A percentile compares a stretch with the other conserved stretches of the same genome.
Evolutionary conservation across 2,113 vertebrate genomes (phyloP).

Genomic region (Erythrolamprus reginae): DNA sequence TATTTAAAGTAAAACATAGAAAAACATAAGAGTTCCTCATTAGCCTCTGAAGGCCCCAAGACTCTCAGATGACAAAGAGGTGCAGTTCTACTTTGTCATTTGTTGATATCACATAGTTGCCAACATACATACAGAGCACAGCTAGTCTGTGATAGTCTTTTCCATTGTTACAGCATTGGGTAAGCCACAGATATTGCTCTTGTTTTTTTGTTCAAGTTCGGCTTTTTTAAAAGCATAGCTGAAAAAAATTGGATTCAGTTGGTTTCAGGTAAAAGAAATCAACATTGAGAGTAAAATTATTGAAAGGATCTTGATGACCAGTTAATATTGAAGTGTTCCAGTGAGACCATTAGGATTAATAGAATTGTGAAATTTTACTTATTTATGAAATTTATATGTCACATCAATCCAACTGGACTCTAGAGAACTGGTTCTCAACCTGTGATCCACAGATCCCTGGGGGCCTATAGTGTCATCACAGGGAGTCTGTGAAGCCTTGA

Average conservation of each 20-base stretch:
- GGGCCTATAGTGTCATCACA: neutral
- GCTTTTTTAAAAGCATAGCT: neutral
- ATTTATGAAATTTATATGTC: neutral
- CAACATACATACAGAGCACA: neutral
- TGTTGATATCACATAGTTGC: neutral
- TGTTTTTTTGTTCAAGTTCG: neutral
- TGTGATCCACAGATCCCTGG: neutral
- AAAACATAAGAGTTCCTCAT: neutral
- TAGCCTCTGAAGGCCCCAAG: neutral
- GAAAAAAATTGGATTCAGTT: neutral
- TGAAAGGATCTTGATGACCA: neutral
- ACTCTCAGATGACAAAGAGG: neutral
- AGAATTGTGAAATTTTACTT: neutral
- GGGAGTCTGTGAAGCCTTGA: neutral
- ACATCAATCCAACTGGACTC: neutral
- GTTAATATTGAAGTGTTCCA: neutral
- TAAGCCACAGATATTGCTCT: neutral
- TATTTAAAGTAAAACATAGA: neutral
- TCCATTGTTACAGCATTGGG: neutral
- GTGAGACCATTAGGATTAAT: neutral
- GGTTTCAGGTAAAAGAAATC: neutral
- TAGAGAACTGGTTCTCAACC: neutral
- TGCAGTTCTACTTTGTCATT: neutral
- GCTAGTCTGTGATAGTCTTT: neutral
- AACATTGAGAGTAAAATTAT: neutral